These are phyloP conservation scores for Neodiprion fabricii DNA, from an alignment of 1,140 invertebrate species.

Conservation along the genomic window DNA sequence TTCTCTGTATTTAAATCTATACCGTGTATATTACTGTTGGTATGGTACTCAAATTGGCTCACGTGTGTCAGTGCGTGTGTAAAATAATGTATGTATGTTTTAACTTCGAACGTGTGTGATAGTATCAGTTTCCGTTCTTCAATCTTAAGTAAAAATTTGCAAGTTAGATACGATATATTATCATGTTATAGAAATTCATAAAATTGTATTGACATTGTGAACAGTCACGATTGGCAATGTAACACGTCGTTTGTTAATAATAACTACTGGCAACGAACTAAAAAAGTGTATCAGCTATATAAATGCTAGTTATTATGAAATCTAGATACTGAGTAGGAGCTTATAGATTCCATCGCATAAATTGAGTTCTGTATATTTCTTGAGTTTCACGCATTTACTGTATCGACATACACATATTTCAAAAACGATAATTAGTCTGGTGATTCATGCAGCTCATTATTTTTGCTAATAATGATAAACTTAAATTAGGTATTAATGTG, in stretches of 20 bases:
- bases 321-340: background rate
- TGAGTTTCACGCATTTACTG: conserved; percentile 4
- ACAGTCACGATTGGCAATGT: too few species aligned
- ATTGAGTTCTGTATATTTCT: background rate
- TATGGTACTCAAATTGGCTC: conserved; percentile 19
- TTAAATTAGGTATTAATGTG: background rate
- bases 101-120: conserved; percentile 13
- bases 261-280: background rate
- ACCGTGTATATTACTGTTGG: conserved; percentile 31
- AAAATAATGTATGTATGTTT: conserved; percentile 18
- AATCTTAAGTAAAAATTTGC: conserved; percentile 20
- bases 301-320: background rate
- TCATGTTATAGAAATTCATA: background rate
- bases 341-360: background rate
- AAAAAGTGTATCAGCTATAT: background rate
- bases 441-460: background rate
- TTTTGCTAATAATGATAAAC: background rate
- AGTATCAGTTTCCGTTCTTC: conserved; percentile 21
- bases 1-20: conserved; percentile 29
- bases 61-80: conserved; percentile 14
- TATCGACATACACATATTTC: background rate
- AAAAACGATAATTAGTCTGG: background rate
- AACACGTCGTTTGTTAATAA: too few species aligned
- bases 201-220: too few species aligned
- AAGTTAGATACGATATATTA: conserved; percentile 9